Conservation (phyloP, 2,888 invertebrate species). For the Trypoxylon attenuatum region DNA sequence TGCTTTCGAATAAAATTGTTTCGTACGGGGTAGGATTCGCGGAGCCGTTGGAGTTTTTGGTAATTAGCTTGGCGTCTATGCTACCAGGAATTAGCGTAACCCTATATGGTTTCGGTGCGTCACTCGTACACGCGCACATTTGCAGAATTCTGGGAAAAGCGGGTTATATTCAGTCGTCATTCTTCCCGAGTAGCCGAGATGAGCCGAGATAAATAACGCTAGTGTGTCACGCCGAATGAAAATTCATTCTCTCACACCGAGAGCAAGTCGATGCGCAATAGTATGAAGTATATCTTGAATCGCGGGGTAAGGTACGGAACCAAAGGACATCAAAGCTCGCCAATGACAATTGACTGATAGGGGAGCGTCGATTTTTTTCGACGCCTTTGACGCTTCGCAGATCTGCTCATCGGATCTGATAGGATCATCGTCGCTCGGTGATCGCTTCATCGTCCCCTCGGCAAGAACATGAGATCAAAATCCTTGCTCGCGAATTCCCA, state of each 20-base stretch:
- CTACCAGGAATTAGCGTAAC: too few species aligned
- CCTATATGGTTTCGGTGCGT: too few species aligned
- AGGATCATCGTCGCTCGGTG: constrained; percentile 39
- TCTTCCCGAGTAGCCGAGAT: too few species aligned
- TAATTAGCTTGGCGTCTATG: constrained; percentile 47
- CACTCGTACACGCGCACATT: too few species aligned
- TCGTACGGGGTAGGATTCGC: constrained; percentile 48
- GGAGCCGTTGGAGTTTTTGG: constrained; percentile 53
- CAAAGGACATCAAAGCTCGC: background rate
- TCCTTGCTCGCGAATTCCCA: constrained; percentile 24
- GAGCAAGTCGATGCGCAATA: too few species aligned
- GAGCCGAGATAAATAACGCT: too few species aligned
- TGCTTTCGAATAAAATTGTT: constrained; percentile 57
- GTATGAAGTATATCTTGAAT: background rate
- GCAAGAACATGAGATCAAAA: constrained; percentile 48
- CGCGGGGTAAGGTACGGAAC: background rate
- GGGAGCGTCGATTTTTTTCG: constrained; percentile 13
- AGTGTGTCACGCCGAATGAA: too few species aligned
- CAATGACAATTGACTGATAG: constrained; percentile 19
- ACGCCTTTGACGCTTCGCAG: constrained; percentile 17
- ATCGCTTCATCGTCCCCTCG: constrained; percentile 33
- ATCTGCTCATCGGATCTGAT: too few species aligned
- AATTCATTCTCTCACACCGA: too few species aligned
- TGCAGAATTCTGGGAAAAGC: too few species aligned
- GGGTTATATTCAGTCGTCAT: too few species aligned